Evolutionary conservation across 35 echinoderm and acorn worm genomes (phyloP).

Genomic region (Holothuria glaberrima): DNA sequence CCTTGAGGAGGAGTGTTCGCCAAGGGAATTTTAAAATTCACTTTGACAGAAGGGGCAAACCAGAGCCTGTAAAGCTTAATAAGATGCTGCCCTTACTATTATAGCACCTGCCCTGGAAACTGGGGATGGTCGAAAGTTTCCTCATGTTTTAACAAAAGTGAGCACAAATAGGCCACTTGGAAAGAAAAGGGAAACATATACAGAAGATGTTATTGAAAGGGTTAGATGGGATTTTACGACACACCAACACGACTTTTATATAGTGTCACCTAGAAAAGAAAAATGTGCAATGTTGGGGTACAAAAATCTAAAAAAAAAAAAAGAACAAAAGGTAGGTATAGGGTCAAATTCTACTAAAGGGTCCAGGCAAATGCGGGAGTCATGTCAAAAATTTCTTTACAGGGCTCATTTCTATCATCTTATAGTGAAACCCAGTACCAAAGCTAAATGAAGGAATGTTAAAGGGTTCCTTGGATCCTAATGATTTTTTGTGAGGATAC

Average conservation of each 20-base stretch:
- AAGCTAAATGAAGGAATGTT: neutral
- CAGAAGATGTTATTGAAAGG: too few species aligned
- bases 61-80: slow-evolving; percentile 9
- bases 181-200: too few species aligned
- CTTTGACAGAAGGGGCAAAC: neutral
- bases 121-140: neutral
- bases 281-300: too few species aligned
- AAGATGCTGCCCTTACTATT: neutral
- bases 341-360: too few species aligned
- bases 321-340: too few species aligned
- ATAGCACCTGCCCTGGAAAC: neutral
- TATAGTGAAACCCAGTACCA: neutral
- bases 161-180: neutral
- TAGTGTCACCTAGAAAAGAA: too few species aligned
- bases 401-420: too few species aligned
- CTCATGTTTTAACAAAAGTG: slow-evolving; percentile 17
- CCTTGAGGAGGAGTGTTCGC: slow-evolving; percentile 6
- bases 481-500: slow-evolving; percentile 44
- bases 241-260: too few species aligned
- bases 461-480: neutral
- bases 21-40: slow-evolving; percentile 7
- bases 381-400: too few species aligned
- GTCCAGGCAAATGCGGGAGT: too few species aligned
- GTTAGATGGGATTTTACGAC: too few species aligned
- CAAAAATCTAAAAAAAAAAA: too few species aligned